Evolutionary conservation across 2,113 vertebrate genomes (phyloP).

Genomic region (Genyomyrus donnyi): DNA sequence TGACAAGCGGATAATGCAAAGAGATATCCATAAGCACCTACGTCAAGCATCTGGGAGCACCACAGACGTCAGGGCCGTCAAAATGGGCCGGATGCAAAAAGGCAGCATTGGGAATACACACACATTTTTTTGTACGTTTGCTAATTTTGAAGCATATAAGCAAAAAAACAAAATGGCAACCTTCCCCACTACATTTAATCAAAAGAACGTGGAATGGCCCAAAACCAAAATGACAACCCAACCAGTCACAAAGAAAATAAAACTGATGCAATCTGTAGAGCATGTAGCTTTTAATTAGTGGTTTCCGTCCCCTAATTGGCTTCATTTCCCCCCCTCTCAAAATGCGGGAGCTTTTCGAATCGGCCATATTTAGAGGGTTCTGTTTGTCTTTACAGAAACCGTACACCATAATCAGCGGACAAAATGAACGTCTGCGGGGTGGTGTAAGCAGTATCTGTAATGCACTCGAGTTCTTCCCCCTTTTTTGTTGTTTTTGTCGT

Average conservation of each 20-base stretch:
- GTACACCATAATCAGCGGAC: slow-evolving; percentile 53
- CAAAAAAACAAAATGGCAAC: not conserved
- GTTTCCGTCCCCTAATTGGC: slow-evolving; percentile 65
- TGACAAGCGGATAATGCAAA: not conserved
- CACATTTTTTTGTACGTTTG: not conserved
- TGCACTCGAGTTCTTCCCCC: slow-evolving; percentile 24
- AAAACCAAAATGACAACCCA: slow-evolving; percentile 51
- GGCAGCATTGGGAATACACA: not conserved
- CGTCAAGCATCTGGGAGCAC: not conserved
- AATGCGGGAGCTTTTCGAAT: slow-evolving; percentile 47
- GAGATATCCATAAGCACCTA: not conserved
- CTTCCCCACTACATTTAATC: not conserved
- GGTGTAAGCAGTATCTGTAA: slow-evolving; percentile 4
- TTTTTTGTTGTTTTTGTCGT: slow-evolving; percentile 12
- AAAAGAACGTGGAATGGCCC: slow-evolving; percentile 45
- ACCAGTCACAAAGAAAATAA: slow-evolving; percentile 57
- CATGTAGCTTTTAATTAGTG: slow-evolving; percentile 67
- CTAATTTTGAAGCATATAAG: slow-evolving; percentile 40
- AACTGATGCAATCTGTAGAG: slow-evolving; percentile 63
- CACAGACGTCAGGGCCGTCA: not conserved
- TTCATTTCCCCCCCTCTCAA: slow-evolving; percentile 44
- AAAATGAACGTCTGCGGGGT: slow-evolving; percentile 39
- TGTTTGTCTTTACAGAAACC: slow-evolving; percentile 61
- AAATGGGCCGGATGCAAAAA: not conserved
- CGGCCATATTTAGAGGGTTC: slow-evolving; percentile 51